Evolutionary conservation across 2,888 invertebrate genomes (phyloP), one percentile per base, ranked within the genome.

Genomic region (Temnothorax ravouxi): DNA sequence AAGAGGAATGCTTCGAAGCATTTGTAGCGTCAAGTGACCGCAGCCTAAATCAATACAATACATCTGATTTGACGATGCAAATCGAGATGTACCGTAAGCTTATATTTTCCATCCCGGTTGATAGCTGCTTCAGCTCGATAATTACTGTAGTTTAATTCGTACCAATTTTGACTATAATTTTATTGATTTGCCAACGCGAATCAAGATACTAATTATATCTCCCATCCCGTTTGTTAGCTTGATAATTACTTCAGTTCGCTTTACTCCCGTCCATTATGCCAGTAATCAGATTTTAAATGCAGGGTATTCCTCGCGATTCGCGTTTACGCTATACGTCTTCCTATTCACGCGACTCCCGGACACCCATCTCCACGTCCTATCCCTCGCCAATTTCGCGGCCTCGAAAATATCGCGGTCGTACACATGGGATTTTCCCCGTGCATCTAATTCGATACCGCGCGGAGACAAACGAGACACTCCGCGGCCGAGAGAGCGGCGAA

Each of bases 401-500:
- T n/a, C 62, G 59, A 86, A 86, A 75, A 54, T 80, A 81, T 59
- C 41, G 75, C 25, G 81, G 66, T 56, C 13, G 79, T 71, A 67
- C 44, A 34, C 52, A 47, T 61, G 61, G 41, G 74, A 11, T 59
- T n/a, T n/a, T 34, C 56, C 21, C n/a, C 41, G 61, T 62, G 83
- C 88, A 74, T 83, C 87, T 87, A 91, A 91, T 90, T 90, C 87
- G 88, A 87, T 87, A 86, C 76, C 86, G 85, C 84, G 82, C 85
- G 86, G 29, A 88, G 88, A 90, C 88, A 89, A 90, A 89, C 84
- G 91, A 91, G 91, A 89, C 82, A 86, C 88, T 69, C 86, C 74
- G 67, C 83, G 84, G 81, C 88, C 83, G 85, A 85, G 88, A 86
- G 84, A 85, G 71, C 87, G 83, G 29, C 77, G 84, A 92, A 92